Base-by-base conservation (phyloP, 2,113 vertebrate genomes). In the Bubo blakistoni region DNA sequence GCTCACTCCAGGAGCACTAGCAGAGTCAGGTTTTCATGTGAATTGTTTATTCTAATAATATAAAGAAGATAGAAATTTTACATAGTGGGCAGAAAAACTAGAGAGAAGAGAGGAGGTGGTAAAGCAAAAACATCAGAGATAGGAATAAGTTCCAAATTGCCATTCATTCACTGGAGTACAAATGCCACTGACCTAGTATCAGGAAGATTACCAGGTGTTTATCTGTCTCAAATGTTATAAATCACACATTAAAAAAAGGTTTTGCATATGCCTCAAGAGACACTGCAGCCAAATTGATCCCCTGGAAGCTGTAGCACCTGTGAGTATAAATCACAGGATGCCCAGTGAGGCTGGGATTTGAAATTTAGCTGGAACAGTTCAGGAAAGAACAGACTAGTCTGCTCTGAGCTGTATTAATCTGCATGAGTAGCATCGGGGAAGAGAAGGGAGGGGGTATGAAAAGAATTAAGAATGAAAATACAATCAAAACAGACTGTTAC, bases 141-240 rank as follows among this genome's bases (percentile, higher is more conserved):
- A 54, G 29, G 22, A 96, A 92, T 87, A 91, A 87, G 96, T 94
- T 86, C 13, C 34, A 44, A 96, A 59, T 47, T 38, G 20, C 24
- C 54, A 65, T 88, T 55, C 61, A 69, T 72, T 93, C 79, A 71
- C 72, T 85, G 40, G 67, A 88, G 49, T 66, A 93, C 95, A 96
- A 94, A 94, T 42, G 29, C 63, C 77, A 80, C 47, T 79, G 61
- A 49, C 15, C 49, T 81, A 83, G 47, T 59, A 55, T 90, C 66
- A 59, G 30, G 69, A 89, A 97, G 49, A 97, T 96, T 84, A 96
- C 80, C 92, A 86, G 84, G 54, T 81, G 47, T 97, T 97, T 94
- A 59, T 97, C 90, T 95, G 57, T 67, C 86, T 88, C 65, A 80
- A 90, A 95, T 81, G 36, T 81, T 85, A 96, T 84, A 96, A 96